Base-by-base conservation (phyloP, 1,140 invertebrate species). In the Zaprionus inermis region DNA sequence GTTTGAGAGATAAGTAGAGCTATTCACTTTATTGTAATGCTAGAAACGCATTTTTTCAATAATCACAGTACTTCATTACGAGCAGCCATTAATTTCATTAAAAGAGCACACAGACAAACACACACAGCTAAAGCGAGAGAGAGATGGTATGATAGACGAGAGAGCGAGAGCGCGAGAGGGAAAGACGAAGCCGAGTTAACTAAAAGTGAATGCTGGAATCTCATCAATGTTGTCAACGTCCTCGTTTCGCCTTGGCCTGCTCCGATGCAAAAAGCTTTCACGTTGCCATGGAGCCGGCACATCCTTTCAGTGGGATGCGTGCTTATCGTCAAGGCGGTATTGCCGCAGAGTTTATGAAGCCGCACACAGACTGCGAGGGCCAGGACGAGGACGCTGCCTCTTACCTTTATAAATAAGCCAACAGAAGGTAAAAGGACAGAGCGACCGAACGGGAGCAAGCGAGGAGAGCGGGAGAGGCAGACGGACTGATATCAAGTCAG, bases 61-160 rank as follows among this genome's bases (percentile, higher is more conserved):
- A 73, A 73, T 73, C 57, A 46, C 30, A 38, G 72, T 59, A 32
- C 41, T 74, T 49, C 68, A 49, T 68, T 60, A 68, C 20, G 12
- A n/a, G 51, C 51, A 68, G 64, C 18, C 30, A 70, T 74, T 70
- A 74, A 74, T 57, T 69, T 41, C 63, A 70, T 70, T 70, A 70
- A 63, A 51, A 58, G 41, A 24, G 16, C 30, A 55, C 28, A 67
- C 14, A 67, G 20, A 56, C 20, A 32, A 1, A 54, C 11, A 44
- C 10, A n/a, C 14, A 41, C n/a, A n/a, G n/a, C n/a, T n/a, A n/a
- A 16, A 54, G 3, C 44, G 14, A 57, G 7, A 30, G 11, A 44
- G n/a, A 41, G 12, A 51, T n/a, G 2, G 6, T 6, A 41, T 16
- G 30, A 49, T 22, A 56, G 63, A 22, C n/a, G 11, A 41, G 14